Evolutionary conservation across 2,797 vertebrate species (phyloP), one percentile per base, ranked within the genome.

Genomic region (Aeoliscus strigatus): DNA sequence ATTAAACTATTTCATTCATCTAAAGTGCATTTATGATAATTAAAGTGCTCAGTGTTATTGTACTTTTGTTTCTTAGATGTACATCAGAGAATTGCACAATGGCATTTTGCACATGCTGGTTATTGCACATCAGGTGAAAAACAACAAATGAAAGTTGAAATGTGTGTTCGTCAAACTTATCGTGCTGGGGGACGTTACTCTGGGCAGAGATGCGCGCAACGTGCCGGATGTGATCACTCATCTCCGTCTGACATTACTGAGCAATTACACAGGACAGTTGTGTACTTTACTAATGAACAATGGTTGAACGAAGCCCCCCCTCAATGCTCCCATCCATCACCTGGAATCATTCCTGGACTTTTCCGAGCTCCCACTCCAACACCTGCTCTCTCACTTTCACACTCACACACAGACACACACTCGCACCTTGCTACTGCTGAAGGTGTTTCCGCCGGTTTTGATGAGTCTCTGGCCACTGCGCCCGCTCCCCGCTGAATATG

Each of bases 401-500:
- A 35, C 41, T 39, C 32, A 39, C 29, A 39, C 37, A 40, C 34
- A 49, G n/a, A n/a, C n/a, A n/a, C n/a, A n/a, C n/a, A n/a, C n/a
- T n/a, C 44, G 27, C 13, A 14, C 33, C 71, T 67, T 67, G 70
- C 70, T 72, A 69, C 70, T 66, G 67, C 63, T 81, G 80, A 81
- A 83, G 83, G 70, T 79, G 79, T 77, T 85, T 82, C 60, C 66
- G 53, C 51, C 27, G 24, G 46, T n/a, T 79, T 77, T 84, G 82
- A 86, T 86, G 81, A 82, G 78, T 85, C 82, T 79, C 79, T 84
- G 77, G 82, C 77, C 54, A 40, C 26, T 64, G 54, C 68, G 64
- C 78, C 61, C 53, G 70, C 71, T 84, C 77, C 83, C 83, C 39
- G 82, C 86, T 81, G 86, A 65, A 87, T 35, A 71, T 75, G 79